Evolutionary conservation across 2,113 vertebrate species (phyloP), one percentile per base, ranked within the genome.

Genomic region (Burhinus bistriatus): DNA sequence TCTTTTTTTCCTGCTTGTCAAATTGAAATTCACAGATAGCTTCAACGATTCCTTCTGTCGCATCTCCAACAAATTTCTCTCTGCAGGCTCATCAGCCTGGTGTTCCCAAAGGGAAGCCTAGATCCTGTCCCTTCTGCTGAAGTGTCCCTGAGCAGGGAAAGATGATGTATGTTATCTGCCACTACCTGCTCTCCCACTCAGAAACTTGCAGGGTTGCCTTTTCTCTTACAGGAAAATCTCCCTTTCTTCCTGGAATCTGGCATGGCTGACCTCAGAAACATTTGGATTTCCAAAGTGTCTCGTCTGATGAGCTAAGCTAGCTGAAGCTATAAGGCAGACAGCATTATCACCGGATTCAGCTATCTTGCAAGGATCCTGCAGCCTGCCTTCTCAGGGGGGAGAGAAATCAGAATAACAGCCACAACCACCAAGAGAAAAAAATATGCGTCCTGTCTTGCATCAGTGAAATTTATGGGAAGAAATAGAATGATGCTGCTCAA

Each of bases 251-350:
- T 73, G 65, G 69, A 95, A 79, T 92, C 49, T 79, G 81, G 69
- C 77, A 44, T 69, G 42, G 54, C n/a, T 91, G 49, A 83, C 81
- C 73, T 95, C 88, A 83, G 85, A 94, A 95, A 91, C 58, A 81
- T 77, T 87, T 93, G 84, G 29, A 61, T 91, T 95, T 94, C 54
- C 52, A 42, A 85, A 80, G 65, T 72, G 61, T 83, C 83, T 91
- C 15, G 1, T 79, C 30, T 72, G 68, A 87, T 61, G 77, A 87
- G 40, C 80, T 71, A 80, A 71, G 40, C 42, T 87, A 84, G 57
- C 70, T 85, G 84, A 68, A 80, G 73, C 73, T 94, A 4, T 59
- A 66, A 49, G 45, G 22, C 52, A 95, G 59, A 77, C 12, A 81
- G 38, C 27, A 54, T 40, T 42, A 66, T 47, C 85, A 42, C 69